Base-by-base conservation (phyloP, 2,888 invertebrate genomes). In the Nineta flava region DNA sequence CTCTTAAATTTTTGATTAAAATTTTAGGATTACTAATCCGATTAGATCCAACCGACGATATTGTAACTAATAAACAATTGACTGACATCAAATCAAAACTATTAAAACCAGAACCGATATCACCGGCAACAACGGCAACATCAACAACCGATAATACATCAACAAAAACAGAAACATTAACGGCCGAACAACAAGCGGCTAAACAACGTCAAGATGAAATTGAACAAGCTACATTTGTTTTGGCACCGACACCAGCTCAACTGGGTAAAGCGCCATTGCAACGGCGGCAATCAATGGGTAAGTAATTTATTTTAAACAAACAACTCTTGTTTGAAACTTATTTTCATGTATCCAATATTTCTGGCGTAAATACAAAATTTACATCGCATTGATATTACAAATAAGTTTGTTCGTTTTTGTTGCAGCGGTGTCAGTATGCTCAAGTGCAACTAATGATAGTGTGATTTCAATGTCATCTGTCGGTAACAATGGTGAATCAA, bases 231-330 rank as follows among this genome's bases (percentile, higher is more conserved):
- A 45, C 34, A 56, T 87, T 87, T 69, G 83, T 91, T 50, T 72
- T 94, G 55, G 93, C 91, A 42, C 94, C 94, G 1, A 95, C 94
- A 1, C 94, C 94, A 3, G 94, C 94, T 26, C 94, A 94, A 66
- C 74, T 93, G 51, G 94, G 94, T 46, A 77, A 83, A 55, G 91
- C 92, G 35, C 92, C 92, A 9, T 66, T 91, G 48, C 93, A 92
- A 70, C 79, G 90, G 63, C 74, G 91, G 60, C 84, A 88, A 60
- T 88, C 87, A 61, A 75, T 85, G 76, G 83, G 87, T 87, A 68
- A 63, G 60, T 59, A 53, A 54, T 45, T 46, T 48, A 47, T 50
- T 45, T 41, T 13, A 7, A 9, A 7, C 9, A 12, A 10, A 10
- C 6, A 9, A 9, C n/a, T 49, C 35, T 46, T 47, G 46, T 17